Evolutionary conservation across 2,888 invertebrate species (phyloP).

Genomic region (Bombyx huttoni): DNA sequence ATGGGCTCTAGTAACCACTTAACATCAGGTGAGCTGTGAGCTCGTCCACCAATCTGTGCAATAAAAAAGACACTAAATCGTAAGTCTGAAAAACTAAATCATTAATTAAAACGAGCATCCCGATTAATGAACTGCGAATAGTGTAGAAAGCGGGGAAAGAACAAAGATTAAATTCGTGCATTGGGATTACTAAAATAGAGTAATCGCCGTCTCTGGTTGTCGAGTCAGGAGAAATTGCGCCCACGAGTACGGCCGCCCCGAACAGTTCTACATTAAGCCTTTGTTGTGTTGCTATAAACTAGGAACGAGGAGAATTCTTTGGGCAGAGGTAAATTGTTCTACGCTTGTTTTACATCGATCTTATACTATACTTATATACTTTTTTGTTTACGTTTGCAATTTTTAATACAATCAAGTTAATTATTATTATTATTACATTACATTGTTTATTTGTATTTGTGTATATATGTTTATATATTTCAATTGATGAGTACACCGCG

Average conservation of each 20-base stretch:
- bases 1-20: too few relatives aligned
- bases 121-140: slow-evolving; percentile 18
- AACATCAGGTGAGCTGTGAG: too few relatives aligned
- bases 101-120: slow-evolving; percentile 12
- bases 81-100: too few relatives aligned
- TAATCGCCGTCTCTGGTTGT: slow-evolving; percentile 19
- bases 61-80: too few relatives aligned
- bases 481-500: too few relatives aligned
- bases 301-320: not conserved
- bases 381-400: too few relatives aligned
- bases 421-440: too few relatives aligned
- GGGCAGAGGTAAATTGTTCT: not conserved
- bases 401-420: too few relatives aligned
- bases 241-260: slow-evolving; percentile 16
- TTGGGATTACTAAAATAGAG: slow-evolving; percentile 23
- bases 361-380: too few relatives aligned
- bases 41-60: too few relatives aligned
- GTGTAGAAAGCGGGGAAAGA: slow-evolving; percentile 12
- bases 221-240: slow-evolving; percentile 21
- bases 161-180: slow-evolving; percentile 25
- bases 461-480: too few relatives aligned
- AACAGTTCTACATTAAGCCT: slow-evolving; percentile 19
- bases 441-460: too few relatives aligned
- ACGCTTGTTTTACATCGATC: not conserved
- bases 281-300: slow-evolving; percentile 18